phyloP scores from a whole-genome alignment of 2,797 vertebrate species.

The Fringilla coelebs region DNA sequence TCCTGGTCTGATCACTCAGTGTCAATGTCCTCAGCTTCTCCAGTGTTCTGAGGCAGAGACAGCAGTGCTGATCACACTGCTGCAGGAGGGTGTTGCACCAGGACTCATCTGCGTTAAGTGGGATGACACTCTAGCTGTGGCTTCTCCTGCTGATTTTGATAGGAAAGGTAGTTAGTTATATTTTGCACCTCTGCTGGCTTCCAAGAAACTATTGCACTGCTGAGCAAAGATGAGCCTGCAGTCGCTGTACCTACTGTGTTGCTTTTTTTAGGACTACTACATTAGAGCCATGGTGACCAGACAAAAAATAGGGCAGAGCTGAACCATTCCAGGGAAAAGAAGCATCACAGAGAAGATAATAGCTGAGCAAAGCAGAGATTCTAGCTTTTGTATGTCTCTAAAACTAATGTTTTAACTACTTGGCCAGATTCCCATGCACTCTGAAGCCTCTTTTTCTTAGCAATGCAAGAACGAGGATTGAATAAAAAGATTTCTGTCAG shows the following conservation, averaged over 20 bases:
- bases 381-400: background rate
- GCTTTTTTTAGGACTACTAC: constrained; percentile 54
- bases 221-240: constrained; percentile 48
- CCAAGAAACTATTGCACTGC: constrained; percentile 41
- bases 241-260: constrained; percentile 28
- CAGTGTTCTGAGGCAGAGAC: background rate
- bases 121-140: background rate
- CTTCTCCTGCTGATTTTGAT: constrained; percentile 44
- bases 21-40: background rate
- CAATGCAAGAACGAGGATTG: background rate
- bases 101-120: background rate
- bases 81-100: background rate
- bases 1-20: background rate
- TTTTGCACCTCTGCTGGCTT: constrained; percentile 53
- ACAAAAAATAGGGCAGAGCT: constrained; percentile 32
- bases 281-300: constrained; percentile 27
- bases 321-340: constrained; percentile 16
- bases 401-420: background rate
- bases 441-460: background rate
- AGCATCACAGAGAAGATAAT: background rate
- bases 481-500: background rate
- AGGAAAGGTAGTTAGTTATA: constrained; percentile 36
- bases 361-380: background rate
- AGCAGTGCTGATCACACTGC: background rate
- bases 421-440: background rate